A percentile compares a stretch with the other conserved stretches of the same genome.
Evolutionary conservation across 2,888 invertebrate species (phyloP).

Genomic region (Ephialtes manifestator): DNA sequence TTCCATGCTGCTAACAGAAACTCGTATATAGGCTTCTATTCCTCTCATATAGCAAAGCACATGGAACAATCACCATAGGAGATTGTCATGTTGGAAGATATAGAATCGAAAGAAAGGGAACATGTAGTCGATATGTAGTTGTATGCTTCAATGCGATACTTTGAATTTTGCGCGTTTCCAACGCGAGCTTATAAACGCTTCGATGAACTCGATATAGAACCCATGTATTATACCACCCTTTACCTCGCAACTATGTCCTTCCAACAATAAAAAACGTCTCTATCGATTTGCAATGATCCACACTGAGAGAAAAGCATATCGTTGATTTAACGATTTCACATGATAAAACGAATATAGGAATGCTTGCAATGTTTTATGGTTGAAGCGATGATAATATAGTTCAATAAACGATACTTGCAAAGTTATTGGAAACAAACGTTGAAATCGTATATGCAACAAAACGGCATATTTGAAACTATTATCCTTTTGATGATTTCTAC

Average conservation of each 20-base stretch:
- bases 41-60: not conserved
- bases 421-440: too few relatives aligned
- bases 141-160: slow-evolving; percentile 10
- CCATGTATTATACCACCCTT: slow-evolving; percentile 13
- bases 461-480: too few relatives aligned
- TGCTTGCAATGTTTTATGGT: too few relatives aligned
- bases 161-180: slow-evolving; percentile 33
- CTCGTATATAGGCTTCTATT: not conserved
- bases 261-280: slow-evolving; percentile 42
- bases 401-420: too few relatives aligned
- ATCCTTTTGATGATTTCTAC: too few relatives aligned
- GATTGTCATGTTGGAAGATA: not conserved
- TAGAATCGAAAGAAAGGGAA: not conserved
- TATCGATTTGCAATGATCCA: slow-evolving; percentile 14
- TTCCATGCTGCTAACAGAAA: slow-evolving; percentile 54
- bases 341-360: too few relatives aligned
- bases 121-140: not conserved
- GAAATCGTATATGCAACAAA: too few relatives aligned
- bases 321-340: too few relatives aligned
- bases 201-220: slow-evolving; percentile 48
- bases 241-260: slow-evolving; percentile 11
- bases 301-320: too few relatives aligned
- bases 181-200: slow-evolving; percentile 24
- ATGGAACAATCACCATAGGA: not conserved
- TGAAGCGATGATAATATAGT: too few relatives aligned